Evolutionary conservation across 2,888 invertebrate species (phyloP).

Genomic region (Yponomeuta cagnagella): DNA sequence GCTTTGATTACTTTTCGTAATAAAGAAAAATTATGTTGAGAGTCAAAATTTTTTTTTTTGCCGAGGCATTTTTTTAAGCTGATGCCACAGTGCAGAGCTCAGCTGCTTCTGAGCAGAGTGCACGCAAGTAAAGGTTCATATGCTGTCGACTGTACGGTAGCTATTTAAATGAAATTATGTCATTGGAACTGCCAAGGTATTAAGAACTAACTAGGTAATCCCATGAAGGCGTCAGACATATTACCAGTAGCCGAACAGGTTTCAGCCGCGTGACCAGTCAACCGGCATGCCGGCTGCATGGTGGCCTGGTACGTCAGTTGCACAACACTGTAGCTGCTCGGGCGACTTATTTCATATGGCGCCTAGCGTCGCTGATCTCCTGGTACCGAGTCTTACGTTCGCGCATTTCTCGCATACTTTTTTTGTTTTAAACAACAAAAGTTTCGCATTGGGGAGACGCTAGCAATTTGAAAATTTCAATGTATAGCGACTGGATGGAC

Average conservation of each 20-base stretch:
- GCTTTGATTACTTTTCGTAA: too few relatives aligned
- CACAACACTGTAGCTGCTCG: conserved; percentile 22
- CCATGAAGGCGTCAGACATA: neutral
- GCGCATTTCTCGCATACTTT: conserved; percentile 13
- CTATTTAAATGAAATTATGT: too few relatives aligned
- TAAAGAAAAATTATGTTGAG: too few relatives aligned
- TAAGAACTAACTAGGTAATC: neutral
- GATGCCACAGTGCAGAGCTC: too few relatives aligned
- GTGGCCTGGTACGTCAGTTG: neutral
- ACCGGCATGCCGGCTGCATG: neutral
- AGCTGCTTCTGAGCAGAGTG: too few relatives aligned
- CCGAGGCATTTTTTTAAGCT: too few relatives aligned
- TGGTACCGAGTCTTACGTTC: conserved; percentile 21
- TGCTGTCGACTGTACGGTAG: too few relatives aligned
- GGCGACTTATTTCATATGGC: conserved; percentile 26
- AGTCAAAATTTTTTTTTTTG: too few relatives aligned
- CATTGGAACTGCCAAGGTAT: too few relatives aligned
- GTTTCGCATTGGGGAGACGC: neutral
- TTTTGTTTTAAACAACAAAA: neutral
- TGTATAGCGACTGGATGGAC: too few relatives aligned
- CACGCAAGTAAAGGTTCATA: too few relatives aligned
- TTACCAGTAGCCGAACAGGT: neutral
- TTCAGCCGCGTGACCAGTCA: neutral
- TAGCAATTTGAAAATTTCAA: neutral
- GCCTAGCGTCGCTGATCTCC: conserved; percentile 37